A percentile compares a stretch with the other conserved stretches of the same genome.
phyloP scores from a whole-genome alignment of 2,113 vertebrate species.

The Hyaena hyaena region DNA sequence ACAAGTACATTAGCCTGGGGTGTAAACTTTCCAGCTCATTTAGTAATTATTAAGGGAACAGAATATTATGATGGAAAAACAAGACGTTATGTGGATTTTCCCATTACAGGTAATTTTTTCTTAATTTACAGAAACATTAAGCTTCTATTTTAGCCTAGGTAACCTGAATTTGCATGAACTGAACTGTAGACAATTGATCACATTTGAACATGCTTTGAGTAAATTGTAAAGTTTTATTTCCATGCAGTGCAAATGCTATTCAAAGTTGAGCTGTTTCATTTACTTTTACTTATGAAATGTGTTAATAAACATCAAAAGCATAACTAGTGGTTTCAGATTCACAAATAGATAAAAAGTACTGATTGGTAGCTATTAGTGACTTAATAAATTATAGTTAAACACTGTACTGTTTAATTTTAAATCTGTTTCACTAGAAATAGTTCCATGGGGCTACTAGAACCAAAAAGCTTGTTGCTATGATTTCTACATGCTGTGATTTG shows the following conservation, averaged over 20 bases:
- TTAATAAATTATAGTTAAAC: neutral
- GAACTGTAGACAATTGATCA: slow-evolving; percentile 9
- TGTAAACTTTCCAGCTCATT: slow-evolving; percentile 98
- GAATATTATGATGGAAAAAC: slow-evolving; percentile 99
- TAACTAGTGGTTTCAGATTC: slow-evolving; percentile 23
- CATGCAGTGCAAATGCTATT: neutral
- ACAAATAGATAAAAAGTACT: slow-evolving; percentile 1
- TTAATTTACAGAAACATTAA: slow-evolving; percentile 49
- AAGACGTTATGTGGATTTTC: slow-evolving; percentile 97
- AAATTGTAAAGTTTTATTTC: slow-evolving; percentile 48
- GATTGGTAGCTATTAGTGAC: neutral
- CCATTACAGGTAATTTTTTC: slow-evolving; percentile 94
- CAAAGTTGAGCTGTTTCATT: slow-evolving; percentile 16
- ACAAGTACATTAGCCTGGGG: slow-evolving; percentile 99
- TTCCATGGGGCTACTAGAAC: neutral
- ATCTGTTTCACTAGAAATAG: slow-evolving; percentile 26
- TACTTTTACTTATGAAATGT: neutral
- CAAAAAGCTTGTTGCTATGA: neutral
- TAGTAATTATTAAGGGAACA: slow-evolving; percentile 98
- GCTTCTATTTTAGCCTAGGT: slow-evolving; percentile 46
- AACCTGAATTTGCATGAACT: slow-evolving; percentile 43
- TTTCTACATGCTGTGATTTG: no score
- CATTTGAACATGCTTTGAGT: slow-evolving; percentile 7
- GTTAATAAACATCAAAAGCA: neutral
- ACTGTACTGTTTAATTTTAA: slow-evolving; percentile 27